A percentile compares a stretch with the other conserved stretches of the same genome.
Evolutionary conservation across 2,113 vertebrate species (phyloP).

Genomic region (Lophius piscatorius): DNA sequence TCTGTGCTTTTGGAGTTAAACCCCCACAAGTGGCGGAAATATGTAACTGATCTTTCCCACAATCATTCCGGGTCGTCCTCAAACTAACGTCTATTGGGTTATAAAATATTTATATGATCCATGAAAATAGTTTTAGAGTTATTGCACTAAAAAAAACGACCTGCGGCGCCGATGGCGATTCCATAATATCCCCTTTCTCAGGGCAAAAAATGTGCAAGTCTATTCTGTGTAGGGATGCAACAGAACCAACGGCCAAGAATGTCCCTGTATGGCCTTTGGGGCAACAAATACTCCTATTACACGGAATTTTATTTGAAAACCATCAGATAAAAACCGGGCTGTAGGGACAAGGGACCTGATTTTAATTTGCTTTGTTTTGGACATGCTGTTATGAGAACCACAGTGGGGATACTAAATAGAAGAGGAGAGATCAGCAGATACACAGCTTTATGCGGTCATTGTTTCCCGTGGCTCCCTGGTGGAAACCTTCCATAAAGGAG

Average conservation of each 20-base stretch:
- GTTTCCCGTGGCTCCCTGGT: conserved; percentile 8
- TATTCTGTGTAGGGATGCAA: background rate
- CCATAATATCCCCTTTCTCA: too few species aligned
- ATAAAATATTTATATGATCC: too few species aligned
- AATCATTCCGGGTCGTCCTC: too few species aligned
- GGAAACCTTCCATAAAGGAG: background rate
- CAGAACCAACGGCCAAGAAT: background rate
- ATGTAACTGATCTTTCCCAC: too few species aligned
- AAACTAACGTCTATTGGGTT: too few species aligned
- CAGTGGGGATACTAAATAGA: conserved; percentile 11
- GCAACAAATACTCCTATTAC: conserved; percentile 9
- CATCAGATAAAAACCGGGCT: background rate
- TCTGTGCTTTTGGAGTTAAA: too few species aligned
- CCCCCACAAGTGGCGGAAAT: too few species aligned
- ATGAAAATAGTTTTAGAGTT: too few species aligned
- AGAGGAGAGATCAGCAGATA: conserved; percentile 13
- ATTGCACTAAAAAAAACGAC: too few species aligned
- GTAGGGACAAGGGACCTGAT: background rate
- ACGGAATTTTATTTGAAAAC: background rate
- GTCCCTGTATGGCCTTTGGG: conserved; percentile 5
- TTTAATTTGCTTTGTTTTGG: background rate
- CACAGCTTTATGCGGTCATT: background rate
- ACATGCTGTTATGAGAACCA: conserved; percentile 8
- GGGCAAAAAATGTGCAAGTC: too few species aligned
- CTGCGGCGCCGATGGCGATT: too few species aligned